Evolutionary conservation across 2,888 invertebrate genomes (phyloP), one percentile per base, ranked within the genome.

Genomic region (Epinotia bilunana): DNA sequence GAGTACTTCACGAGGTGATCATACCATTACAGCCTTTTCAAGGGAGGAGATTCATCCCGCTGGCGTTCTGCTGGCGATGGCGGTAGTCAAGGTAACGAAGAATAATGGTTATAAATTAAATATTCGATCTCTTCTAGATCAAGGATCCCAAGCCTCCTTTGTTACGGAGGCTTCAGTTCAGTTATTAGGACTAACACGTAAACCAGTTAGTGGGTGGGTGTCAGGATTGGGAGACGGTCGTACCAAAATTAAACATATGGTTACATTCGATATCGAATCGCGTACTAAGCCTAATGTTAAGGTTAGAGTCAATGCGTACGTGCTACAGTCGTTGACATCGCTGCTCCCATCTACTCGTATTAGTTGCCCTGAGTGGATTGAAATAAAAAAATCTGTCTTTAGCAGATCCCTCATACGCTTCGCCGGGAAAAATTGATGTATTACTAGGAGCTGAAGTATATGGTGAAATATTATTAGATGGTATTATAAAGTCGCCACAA

Each of bases 11-110:
- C 23, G 23, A 23, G 23, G 23, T 23, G 23, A 68, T 39, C 39
- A 57, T 13, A 18, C 43, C 6, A 46, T 68, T 43, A 68, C 68
- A 7, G 43, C 68, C 9, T 68, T 68, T 58, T 68, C 58, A 3
- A 67, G 65, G 55, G 65, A 33, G n/a, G 55, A 11, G 65, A 33
- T 67, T 23, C 65, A 67, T 11, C 65, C 65, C n/a, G 33, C 33
- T 11, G 9, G 55, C 3, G 65, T 67, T 3, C 28, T 67, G 9
- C 33, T 67, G 5, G 55, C 65, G 55, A 67, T 55, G 65, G 65
- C 65, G 55, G 33, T 33, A 33, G 33, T 67, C 33, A 67, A 67
- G 65, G 65, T 67, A 67, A 18, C 28, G 11, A 55, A 55, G 55
- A 53, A 28, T 1, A 28, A 16, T 53, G 65, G 65, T 67, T 67